These are phyloP conservation scores for Amphipyra berbera DNA, from an alignment of 2,888 invertebrate genomes.

Conservation along the genomic window DNA sequence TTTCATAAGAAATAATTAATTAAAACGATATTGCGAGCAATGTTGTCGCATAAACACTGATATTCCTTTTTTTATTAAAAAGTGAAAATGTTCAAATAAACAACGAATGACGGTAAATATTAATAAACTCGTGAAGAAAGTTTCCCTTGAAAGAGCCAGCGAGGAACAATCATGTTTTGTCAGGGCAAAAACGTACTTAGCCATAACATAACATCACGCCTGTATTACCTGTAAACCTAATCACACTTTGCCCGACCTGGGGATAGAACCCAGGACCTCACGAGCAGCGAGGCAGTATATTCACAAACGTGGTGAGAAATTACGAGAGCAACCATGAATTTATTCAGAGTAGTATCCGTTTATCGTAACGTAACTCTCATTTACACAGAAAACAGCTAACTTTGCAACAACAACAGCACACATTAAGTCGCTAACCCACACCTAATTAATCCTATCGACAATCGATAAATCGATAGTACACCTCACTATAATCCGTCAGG, in stretches of 20 bases:
- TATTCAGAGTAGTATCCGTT: not conserved
- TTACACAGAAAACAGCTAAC: conserved; percentile 38
- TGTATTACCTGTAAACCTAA: no score
- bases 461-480: conserved; percentile 55
- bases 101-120: not conserved
- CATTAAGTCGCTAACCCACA: conserved; percentile 47
- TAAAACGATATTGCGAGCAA: not conserved
- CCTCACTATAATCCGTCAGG: conserved; percentile 61
- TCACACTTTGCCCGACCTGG: no score
- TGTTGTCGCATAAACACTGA: not conserved
- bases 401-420: conserved; percentile 29
- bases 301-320: no score
- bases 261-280: no score
- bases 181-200: no score
- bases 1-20: not conserved
- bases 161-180: no score
- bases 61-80: not conserved
- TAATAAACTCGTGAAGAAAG: no score
- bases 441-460: conserved; percentile 54
- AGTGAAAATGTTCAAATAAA: not conserved
- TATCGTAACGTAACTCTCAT: conserved; percentile 21
- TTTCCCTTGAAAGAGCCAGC: no score
- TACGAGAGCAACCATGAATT: not conserved
- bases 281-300: no score
- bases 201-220: no score